These are phyloP conservation scores for Drosophila varians DNA, from an alignment of 1,140 invertebrate genomes.

Conservation along the genomic window DNA sequence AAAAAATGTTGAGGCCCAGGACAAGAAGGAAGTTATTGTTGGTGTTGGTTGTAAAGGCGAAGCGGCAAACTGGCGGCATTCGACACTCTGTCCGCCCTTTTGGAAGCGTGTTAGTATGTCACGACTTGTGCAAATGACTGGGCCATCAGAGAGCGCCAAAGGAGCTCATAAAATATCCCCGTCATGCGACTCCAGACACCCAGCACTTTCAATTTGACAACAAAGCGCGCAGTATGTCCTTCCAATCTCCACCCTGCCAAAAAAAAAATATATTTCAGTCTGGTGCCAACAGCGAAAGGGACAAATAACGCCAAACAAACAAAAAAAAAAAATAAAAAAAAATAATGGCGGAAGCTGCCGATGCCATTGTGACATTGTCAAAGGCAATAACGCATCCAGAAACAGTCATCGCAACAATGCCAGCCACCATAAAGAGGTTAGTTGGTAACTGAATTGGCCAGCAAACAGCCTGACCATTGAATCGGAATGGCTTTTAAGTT, in stretches of 20 bases:
- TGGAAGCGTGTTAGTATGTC: constrained; percentile 64
- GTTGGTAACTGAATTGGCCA: constrained; percentile 4
- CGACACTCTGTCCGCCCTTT: constrained; percentile 11
- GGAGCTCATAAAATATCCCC: constrained; percentile 72
- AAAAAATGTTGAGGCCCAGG: constrained; percentile 9
- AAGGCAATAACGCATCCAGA: constrained; percentile 64
- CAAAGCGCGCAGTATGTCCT: constrained; percentile 47
- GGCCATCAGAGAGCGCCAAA: constrained; percentile 76
- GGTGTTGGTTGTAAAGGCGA: constrained; percentile 1
- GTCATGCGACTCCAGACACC: constrained; percentile 26
- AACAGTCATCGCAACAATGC: constrained; percentile 41
- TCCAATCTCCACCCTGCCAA: constrained; percentile 8
- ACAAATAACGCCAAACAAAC: background rate
- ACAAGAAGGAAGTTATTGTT: constrained; percentile 7
- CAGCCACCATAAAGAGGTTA: constrained; percentile 16
- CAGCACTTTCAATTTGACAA: constrained; percentile 55
- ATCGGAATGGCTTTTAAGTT: constrained; percentile 5
- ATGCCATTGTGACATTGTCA: constrained; percentile 73
- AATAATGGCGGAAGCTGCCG: constrained; percentile 68
- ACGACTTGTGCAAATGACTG: constrained; percentile 76
- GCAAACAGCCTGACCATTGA: constrained; percentile 6
- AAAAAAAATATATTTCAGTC: constrained; percentile 36
- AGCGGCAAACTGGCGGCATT: constrained; percentile 60
- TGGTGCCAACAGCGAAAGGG: constrained; percentile 43
- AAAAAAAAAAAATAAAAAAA: constrained; percentile 15